A percentile compares a stretch with the other conserved stretches of the same genome.
phyloP scores from a whole-genome alignment of 2,888 invertebrate species.

The Drosophila tanythrix region DNA sequence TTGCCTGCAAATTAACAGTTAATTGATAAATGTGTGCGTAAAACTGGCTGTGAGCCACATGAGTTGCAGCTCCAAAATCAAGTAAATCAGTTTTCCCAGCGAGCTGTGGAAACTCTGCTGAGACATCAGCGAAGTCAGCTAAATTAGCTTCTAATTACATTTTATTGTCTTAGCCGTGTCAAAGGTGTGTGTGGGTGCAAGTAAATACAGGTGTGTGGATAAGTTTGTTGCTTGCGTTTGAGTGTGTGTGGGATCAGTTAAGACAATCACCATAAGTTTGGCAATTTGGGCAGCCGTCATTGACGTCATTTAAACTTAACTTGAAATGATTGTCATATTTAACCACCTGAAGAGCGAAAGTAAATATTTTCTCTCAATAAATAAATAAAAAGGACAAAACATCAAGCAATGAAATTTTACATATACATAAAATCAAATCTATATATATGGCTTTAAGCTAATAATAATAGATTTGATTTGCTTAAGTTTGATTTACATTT shows the following conservation, averaged over 20 bases:
- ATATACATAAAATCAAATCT: background rate
- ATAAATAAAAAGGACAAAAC: background rate
- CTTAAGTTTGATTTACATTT: background rate
- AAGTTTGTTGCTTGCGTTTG: background rate
- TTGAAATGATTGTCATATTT: background rate
- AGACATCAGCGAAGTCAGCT: slow-evolving; percentile 35
- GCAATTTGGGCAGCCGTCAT: slow-evolving; percentile 16
- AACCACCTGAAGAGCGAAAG: background rate
- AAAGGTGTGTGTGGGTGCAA: slow-evolving; percentile 41
- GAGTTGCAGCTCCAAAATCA: slow-evolving; percentile 17
- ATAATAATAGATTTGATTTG: background rate
- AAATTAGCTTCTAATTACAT: slow-evolving; percentile 71
- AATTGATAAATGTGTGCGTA: slow-evolving; percentile 70
- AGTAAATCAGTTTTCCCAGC: slow-evolving; percentile 51
- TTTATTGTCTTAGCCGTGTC: slow-evolving; percentile 63
- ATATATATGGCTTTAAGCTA: background rate
- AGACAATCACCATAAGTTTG: slow-evolving; percentile 28
- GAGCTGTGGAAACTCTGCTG: slow-evolving; percentile 10
- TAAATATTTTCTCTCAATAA: background rate
- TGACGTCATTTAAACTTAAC: slow-evolving; percentile 37
- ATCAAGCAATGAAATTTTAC: no score
- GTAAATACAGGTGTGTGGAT: slow-evolving; percentile 10
- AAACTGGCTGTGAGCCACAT: slow-evolving; percentile 17
- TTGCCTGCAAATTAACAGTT: slow-evolving; percentile 55
- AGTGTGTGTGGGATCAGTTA: slow-evolving; percentile 20